phyloP scores from a whole-genome alignment of 2,797 vertebrate genomes.

The Potorous gilbertii region DNA sequence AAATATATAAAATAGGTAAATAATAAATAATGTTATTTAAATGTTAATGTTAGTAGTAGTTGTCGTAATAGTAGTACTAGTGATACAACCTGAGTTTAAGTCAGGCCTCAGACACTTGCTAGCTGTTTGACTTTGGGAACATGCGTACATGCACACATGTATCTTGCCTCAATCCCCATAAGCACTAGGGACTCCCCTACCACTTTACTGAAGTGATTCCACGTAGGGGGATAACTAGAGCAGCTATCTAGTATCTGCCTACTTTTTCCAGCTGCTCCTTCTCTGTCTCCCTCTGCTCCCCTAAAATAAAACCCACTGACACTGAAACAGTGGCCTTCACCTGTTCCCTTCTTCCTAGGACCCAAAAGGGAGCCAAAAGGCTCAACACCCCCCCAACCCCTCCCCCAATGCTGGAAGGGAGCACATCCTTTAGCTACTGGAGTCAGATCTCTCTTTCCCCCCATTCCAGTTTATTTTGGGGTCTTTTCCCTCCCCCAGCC shows the following conservation, averaged over 20 bases:
- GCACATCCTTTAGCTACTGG: no score
- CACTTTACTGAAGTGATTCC: neutral
- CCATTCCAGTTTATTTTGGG: neutral
- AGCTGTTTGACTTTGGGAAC: rapidly evolving
- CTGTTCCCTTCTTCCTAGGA: neutral
- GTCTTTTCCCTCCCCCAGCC: neutral
- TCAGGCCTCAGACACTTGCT: neutral
- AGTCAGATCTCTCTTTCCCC: no score
- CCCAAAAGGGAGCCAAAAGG: neutral
- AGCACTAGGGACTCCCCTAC: no score
- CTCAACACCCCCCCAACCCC: no score
- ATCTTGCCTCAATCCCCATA: neutral
- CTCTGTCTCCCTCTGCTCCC: neutral
- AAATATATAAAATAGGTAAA: no score
- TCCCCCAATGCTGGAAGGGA: no score
- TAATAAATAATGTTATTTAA: neutral
- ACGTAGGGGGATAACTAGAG: no score
- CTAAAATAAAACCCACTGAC: neutral
- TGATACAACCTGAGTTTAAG: neutral
- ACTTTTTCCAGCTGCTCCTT: neutral
- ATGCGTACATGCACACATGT: neutral
- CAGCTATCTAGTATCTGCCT: no score
- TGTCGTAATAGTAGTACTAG: no score
- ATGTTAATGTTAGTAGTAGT: neutral
- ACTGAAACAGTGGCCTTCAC: neutral